These are phyloP conservation scores for Conger conger DNA, from an alignment of 2,113 vertebrate genomes.

Conservation along the genomic window DNA sequence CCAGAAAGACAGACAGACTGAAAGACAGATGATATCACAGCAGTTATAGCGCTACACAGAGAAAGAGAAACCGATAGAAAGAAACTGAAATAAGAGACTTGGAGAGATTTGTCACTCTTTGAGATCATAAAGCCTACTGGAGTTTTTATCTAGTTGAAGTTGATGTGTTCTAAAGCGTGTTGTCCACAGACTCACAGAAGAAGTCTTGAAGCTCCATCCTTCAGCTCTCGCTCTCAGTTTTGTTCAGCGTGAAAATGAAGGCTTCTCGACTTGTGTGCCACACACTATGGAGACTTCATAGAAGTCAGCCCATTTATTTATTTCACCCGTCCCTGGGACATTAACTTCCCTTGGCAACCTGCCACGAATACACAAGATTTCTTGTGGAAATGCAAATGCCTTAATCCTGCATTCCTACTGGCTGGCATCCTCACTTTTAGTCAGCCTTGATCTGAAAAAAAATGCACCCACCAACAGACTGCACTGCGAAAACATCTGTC, in stretches of 20 bases:
- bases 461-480: neutral
- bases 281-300: neutral
- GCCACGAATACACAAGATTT: too few species aligned
- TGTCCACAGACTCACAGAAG: neutral
- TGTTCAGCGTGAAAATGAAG: neutral
- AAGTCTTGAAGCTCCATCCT: neutral
- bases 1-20: too few species aligned
- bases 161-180: neutral
- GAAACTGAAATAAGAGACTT: too few species aligned
- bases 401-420: neutral
- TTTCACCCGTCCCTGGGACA: neutral
- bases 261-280: neutral
- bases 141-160: neutral
- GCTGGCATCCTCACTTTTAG: neutral
- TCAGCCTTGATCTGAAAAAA: neutral
- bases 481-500: too few species aligned
- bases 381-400: neutral
- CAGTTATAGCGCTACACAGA: too few species aligned
- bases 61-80: too few species aligned
- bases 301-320: neutral
- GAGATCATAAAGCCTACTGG: neutral
- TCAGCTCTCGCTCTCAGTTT: neutral
- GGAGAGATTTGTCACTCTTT: neutral
- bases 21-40: too few species aligned
- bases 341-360: neutral